Conservation (phyloP, 2,797 vertebrate genomes). For the Rhynchonycteris naso region DNA sequence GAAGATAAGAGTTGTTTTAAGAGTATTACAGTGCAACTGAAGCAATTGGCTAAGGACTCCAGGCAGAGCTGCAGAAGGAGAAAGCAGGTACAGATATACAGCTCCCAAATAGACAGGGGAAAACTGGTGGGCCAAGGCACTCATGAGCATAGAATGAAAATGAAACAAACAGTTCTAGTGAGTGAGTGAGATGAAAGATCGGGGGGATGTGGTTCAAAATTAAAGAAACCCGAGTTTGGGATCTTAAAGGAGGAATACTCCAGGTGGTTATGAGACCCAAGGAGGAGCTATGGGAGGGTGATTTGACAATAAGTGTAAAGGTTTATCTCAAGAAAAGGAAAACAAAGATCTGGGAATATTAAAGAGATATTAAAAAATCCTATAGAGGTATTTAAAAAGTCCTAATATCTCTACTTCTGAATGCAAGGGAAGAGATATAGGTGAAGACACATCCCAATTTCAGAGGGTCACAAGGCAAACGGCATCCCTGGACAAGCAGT, state of each 20-base stretch:
- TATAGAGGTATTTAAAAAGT: neutral
- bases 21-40: neutral
- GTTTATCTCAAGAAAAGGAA: neutral
- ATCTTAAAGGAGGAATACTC: neutral
- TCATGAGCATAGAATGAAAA: neutral
- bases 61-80: neutral
- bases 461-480: neutral
- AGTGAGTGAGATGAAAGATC: neutral
- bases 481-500: neutral
- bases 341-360: neutral
- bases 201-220: neutral
- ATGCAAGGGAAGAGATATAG: neutral
- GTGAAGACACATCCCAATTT: neutral
- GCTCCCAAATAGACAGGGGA: neutral
- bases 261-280: neutral
- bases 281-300: neutral
- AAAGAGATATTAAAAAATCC: no score
- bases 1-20: neutral
- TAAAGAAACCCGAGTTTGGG: neutral
- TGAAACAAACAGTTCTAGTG: neutral
- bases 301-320: neutral
- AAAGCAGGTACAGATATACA: neutral
- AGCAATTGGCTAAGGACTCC: neutral
- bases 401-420: neutral
- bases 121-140: neutral